Evolutionary conservation across 2,888 invertebrate species (phyloP).

Genomic region (Drosophila borborema): DNA sequence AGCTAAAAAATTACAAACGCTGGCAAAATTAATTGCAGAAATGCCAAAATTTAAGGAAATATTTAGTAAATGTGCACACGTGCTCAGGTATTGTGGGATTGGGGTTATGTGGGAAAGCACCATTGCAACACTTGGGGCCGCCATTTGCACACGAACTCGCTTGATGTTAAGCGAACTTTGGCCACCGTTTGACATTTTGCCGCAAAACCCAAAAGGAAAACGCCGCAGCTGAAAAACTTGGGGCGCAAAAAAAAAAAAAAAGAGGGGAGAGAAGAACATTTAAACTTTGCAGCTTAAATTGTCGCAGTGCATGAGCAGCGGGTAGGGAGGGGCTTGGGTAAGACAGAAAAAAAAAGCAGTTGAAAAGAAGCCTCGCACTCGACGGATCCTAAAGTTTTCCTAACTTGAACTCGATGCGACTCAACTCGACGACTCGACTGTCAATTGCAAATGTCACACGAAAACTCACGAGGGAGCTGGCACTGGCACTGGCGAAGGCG

Average conservation of each 20-base stretch:
- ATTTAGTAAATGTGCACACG: conserved; percentile 60
- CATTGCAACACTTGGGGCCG: conserved; percentile 50
- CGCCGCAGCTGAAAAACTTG: conserved; percentile 54
- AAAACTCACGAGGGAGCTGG: conserved; percentile 38
- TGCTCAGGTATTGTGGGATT: conserved; percentile 28
- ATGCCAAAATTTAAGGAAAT: conserved; percentile 47
- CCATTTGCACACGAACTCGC: conserved; percentile 71
- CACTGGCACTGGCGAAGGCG: not conserved
- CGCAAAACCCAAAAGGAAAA: conserved; percentile 68
- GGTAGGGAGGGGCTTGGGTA: too few species aligned
- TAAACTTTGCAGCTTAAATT: conserved; percentile 78
- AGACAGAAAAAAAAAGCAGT: conserved; percentile 13
- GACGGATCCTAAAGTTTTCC: conserved; percentile 41
- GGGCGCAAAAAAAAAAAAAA: conserved; percentile 42
- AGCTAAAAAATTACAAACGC: conserved; percentile 32
- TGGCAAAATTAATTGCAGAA: conserved; percentile 57
- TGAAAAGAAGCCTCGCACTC: conserved; percentile 54
- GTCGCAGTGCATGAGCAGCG: conserved; percentile 53
- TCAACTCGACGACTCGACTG: conserved; percentile 66
- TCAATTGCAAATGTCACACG: conserved; percentile 79
- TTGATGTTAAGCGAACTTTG: conserved; percentile 71
- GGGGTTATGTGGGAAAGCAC: not conserved
- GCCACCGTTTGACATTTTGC: conserved; percentile 79
- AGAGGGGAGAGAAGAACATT: conserved; percentile 37
- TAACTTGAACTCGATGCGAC: conserved; percentile 56